phyloP scores from a whole-genome alignment of 2,888 invertebrate genomes.

The Diaprepes abbreviatus region DNA sequence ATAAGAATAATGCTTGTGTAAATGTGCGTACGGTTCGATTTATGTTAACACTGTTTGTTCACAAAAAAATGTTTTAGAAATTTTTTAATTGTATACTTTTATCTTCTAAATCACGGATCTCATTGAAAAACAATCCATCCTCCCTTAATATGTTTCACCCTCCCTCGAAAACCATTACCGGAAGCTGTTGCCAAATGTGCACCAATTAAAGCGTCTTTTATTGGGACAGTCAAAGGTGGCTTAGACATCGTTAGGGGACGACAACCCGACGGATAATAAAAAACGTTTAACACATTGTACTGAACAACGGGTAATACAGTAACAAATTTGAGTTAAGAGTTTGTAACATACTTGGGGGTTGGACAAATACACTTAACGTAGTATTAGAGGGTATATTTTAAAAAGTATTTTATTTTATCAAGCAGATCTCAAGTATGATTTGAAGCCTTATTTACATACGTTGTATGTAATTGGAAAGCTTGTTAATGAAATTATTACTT shows the following conservation, averaged over 20 bases:
- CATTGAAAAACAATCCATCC: background rate
- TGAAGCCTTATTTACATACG: too few relatives aligned
- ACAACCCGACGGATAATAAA: slow-evolving; percentile 16
- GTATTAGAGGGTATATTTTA: background rate
- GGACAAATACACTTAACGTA: slow-evolving; percentile 9
- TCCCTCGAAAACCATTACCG: slow-evolving; percentile 22
- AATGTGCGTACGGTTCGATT: too few relatives aligned
- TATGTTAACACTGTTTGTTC: too few relatives aligned
- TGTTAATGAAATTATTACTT: too few relatives aligned
- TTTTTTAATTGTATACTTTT: too few relatives aligned
- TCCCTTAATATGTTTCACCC: slow-evolving; percentile 3
- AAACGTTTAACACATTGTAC: slow-evolving; percentile 32
- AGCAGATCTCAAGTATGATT: too few relatives aligned
- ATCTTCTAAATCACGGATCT: background rate
- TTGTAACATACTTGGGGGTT: slow-evolving; percentile 6
- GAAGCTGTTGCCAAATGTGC: slow-evolving; percentile 30
- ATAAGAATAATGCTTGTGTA: too few relatives aligned
- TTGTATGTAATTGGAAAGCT: too few relatives aligned
- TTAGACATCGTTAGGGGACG: slow-evolving; percentile 18
- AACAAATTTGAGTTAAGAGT: slow-evolving; percentile 4
- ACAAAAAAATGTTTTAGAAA: too few relatives aligned
- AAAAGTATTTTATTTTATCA: too few relatives aligned
- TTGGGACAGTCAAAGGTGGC: slow-evolving; percentile 28
- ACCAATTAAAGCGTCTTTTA: slow-evolving; percentile 31
- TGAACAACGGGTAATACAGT: slow-evolving; percentile 6